These are phyloP conservation scores for Hypomecis atomaria DNA, from an alignment of 2,888 invertebrate species.

Conservation along the genomic window DNA sequence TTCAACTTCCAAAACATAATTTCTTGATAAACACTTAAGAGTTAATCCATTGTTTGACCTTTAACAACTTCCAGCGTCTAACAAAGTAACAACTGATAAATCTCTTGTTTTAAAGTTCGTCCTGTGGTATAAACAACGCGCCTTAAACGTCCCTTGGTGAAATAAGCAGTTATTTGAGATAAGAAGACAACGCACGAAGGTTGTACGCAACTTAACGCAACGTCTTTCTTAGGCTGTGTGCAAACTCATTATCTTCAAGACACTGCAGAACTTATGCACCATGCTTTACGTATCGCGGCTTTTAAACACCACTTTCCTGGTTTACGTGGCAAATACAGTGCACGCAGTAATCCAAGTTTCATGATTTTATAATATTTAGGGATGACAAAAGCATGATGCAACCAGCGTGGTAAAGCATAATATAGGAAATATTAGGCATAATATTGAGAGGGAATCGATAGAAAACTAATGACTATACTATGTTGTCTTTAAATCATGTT, in stretches of 20 bases:
- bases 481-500: no score
- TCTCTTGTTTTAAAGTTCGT: constrained; percentile 70
- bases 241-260: constrained; percentile 80
- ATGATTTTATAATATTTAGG: neutral
- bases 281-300: constrained; percentile 73
- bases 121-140: constrained; percentile 70
- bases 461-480: no score
- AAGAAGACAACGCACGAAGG: constrained; percentile 70
- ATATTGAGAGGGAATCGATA: no score
- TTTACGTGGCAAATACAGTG: constrained; percentile 11
- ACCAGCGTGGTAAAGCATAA: no score
- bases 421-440: no score
- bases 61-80: constrained; percentile 62
- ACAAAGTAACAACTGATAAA: constrained; percentile 67
- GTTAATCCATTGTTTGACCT: constrained; percentile 59
- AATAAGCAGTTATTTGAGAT: constrained; percentile 64
- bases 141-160: constrained; percentile 68
- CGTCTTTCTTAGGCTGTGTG: constrained; percentile 71
- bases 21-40: constrained; percentile 61
- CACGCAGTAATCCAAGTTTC: constrained; percentile 15
- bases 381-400: neutral
- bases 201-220: constrained; percentile 56
- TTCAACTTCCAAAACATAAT: constrained; percentile 44
- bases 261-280: constrained; percentile 76
- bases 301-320: constrained; percentile 77